Base-by-base conservation (phyloP, 2,797 vertebrate genomes). In the Leucoraja ocellata region DNA sequence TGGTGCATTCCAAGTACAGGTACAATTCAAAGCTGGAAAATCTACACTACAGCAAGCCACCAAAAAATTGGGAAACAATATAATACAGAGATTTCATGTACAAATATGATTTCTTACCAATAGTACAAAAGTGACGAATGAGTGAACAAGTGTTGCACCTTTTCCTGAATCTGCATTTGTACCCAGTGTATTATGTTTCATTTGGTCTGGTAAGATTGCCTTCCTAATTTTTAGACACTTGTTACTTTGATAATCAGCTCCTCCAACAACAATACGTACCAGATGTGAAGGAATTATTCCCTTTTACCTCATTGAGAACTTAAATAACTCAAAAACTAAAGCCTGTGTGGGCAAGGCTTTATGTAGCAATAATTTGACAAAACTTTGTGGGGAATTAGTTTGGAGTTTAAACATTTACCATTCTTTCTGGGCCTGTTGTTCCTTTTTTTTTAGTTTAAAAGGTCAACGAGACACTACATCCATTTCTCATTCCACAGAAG, bases 31-130 rank as follows among this genome's bases (percentile, higher is more conserved):
- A 76, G 73, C 90, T 92, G 68, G 76, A 92, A 92, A 92, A 54
- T 92, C 90, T 92, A 92, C 90, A 74, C 90, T 74, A 92, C 90
- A 76, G 90, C 90, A 92, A 92, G 39, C 90, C 90, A 92, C 90
- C 90, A 58, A 92, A 90, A 74, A 74, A 92, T 54, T 92, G 68
- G 46, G 90, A 92, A 76, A 92, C 90, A 28, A 63, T 71, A 76
- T 74, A 76, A 76, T 92, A 76, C 90, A 92, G 76, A 92, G 71
- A 92, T 92, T 92, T 92, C 25, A 58, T 76, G 71, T 92, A 92
- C 39, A 92, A 92, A 92, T 74, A 54, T 58, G 90, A 68, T 76
- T 92, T 91, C 18, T 68, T 76, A 92, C 46, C 39, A 92, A 92
- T 74, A 71, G 71, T 92, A 92, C 71, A 92, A 92, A 92, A 92